These are phyloP conservation scores for Pelodytes ibericus DNA, from an alignment of 2,797 vertebrate genomes.

Conservation along the genomic window DNA sequence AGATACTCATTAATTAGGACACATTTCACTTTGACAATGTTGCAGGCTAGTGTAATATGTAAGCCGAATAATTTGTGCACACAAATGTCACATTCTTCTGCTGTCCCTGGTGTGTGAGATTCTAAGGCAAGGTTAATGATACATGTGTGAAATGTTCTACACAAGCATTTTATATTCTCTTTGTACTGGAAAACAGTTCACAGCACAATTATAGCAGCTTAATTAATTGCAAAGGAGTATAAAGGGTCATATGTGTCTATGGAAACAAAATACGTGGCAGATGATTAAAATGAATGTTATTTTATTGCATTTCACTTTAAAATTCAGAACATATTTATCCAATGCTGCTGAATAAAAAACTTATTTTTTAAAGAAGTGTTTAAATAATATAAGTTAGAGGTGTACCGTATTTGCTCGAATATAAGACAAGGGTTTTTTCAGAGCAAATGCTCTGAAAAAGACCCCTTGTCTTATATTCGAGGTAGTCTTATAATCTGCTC, in stretches of 20 bases:
- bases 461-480: too few relatives aligned
- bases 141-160: conserved; percentile 23
- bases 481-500: too few relatives aligned
- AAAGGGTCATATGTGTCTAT: too few relatives aligned
- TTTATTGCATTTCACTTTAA: too few relatives aligned
- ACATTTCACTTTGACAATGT: conserved; percentile 25
- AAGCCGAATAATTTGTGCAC: conserved; percentile 11
- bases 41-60: conserved; percentile 13
- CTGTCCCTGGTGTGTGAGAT: conserved; percentile 10
- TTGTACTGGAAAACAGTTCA: conserved; percentile 8
- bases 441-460: too few relatives aligned
- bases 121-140: not conserved
- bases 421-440: too few relatives aligned
- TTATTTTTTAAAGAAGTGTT: too few relatives aligned
- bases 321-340: too few relatives aligned
- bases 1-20: conserved; percentile 7
- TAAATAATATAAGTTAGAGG: too few relatives aligned
- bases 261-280: not conserved
- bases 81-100: conserved; percentile 27
- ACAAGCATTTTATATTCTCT: not conserved
- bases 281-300: not conserved
- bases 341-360: too few relatives aligned
- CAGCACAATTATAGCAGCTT: not conserved
- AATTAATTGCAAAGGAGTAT: not conserved
- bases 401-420: too few relatives aligned